Conservation (phyloP, 2,113 vertebrate species). For the Petrocephalus microphthalmus region DNA sequence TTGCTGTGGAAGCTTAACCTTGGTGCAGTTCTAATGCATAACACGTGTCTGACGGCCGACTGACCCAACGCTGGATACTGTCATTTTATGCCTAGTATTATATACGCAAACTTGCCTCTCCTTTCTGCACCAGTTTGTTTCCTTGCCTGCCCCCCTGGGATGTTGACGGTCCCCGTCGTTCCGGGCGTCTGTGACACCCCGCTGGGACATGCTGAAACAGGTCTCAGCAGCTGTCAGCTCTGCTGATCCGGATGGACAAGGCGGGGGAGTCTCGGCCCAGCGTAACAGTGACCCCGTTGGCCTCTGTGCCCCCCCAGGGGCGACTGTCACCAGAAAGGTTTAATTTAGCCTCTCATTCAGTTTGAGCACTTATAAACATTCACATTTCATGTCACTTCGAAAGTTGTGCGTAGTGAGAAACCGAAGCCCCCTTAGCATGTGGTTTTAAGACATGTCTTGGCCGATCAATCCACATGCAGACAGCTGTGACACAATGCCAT, state of each 20-base stretch:
- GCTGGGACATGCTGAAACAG: slow-evolving; percentile 20
- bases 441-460: not conserved
- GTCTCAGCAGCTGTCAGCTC: slow-evolving; percentile 53
- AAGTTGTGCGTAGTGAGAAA: not conserved
- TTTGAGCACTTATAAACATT: not conserved
- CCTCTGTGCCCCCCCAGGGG: not conserved
- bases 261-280: slow-evolving; percentile 40
- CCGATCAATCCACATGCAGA: not conserved
- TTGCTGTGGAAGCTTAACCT: not conserved
- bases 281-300: slow-evolving; percentile 46
- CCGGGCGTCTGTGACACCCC: not conserved
- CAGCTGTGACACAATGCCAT: not conserved
- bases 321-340: not conserved
- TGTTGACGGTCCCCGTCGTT: not conserved
- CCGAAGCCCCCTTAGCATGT: not conserved
- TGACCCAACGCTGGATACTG: not conserved
- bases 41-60: not conserved
- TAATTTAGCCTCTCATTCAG: slow-evolving; percentile 12
- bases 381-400: not conserved
- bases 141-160: not conserved
- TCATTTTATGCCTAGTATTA: not conserved
- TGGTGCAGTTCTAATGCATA: not conserved
- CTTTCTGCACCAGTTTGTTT: not conserved
- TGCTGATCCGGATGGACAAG: slow-evolving; percentile 56
- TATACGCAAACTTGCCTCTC: not conserved